Evolutionary conservation across 64 coral and sea anemone species (phyloP), one percentile per base, ranked within the genome.

Genomic region (Anthopleura sola): DNA sequence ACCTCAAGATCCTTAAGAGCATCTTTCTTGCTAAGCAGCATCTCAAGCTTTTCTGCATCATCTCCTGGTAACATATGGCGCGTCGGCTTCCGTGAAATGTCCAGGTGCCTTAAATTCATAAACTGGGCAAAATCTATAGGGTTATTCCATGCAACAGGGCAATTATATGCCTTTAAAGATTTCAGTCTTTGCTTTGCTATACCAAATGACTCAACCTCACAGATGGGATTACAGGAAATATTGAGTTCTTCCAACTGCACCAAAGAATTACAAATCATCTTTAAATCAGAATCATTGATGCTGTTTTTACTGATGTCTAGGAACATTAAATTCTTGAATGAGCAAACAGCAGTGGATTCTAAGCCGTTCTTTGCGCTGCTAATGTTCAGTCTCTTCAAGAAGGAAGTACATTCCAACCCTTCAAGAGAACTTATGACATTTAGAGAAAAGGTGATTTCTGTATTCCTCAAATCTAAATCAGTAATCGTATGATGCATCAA

Each of bases 21-120:
- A 15, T 86, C 11, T 54, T 75, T 33, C 3, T 86, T 58, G 38
- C 40, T 46, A 5, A 95, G 28, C 16, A 95, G 50, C 62, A 74
- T 34, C 31, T 95, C 90, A 3, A 92, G 37, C 68, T 95, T 95
- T 48, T 88, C 76, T 12, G 86, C 82, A 83, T 95, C 81, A 32
- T 68, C 49, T 21, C 86, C 81, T 85, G 86, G 84, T 58, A 85
- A 82, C 34, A 86, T 81, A n/a, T 64, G 78, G 13, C 23, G 19
- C 17, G 47, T 58, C n/a, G 78, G 57, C 49, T 86, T 95, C 64
- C 93, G 86, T 3, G 93, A 95, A 82, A 95, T 95, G 71, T 95
- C 93, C 68, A 95, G 78, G 71, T 77, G 83, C 38, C 56, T 86
- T 68, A 95, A 78, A 36, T 81, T 49, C 6, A 0, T 23, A 89